Base-by-base conservation (phyloP, 2,797 vertebrate genomes). In the Chrysocyon brachyurus region DNA sequence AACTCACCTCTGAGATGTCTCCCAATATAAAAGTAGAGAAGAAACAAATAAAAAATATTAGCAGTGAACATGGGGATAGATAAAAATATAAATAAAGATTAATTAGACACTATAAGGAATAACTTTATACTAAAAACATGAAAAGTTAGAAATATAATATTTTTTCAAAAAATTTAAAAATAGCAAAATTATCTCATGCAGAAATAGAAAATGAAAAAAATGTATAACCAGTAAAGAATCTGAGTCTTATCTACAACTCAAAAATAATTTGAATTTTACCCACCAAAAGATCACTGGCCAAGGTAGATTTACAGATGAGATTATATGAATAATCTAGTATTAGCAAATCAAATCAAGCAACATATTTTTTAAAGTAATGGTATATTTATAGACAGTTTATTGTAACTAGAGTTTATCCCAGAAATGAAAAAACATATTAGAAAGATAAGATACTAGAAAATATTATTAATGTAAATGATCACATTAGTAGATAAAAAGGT, bases 131-230 rank as follows among this genome's bases (percentile, higher is more conserved):
- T 54, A 59, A 66, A 93, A 83, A 56, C 36, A 49, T 3, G 5
- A 94, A 84, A 73, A 87, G 15, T 54, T 61, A 54, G 12, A 73
- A 36, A 40, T 52, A 59, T 0, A 75, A 40, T n/a, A 87, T 5
- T 87, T 94, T 75, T 28, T 57, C 22, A 15, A 36, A 84, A n/a
- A 11, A 26, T 16, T 79, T 82, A 87, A 90, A 92, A 90, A 57
- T 26, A 49, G 33, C 15, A 90, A 93, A 91, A 94, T 66, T 87
- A 94, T 73, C 36, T 94, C n/a, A 66, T 31, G 12, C 31, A 93
- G 66, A 73, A 82, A 66, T 31, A 82, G 26, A 66, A 91, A 54
- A 87, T 82, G 11, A 90, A 46, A 82, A 78, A 81, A 77, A 22
- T 10, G 17, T 75, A 8, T 75, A 19, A 61, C 1, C n/a, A n/a